Evolutionary conservation across 2,888 invertebrate species (phyloP).

Genomic region (Polia nebulosa): DNA sequence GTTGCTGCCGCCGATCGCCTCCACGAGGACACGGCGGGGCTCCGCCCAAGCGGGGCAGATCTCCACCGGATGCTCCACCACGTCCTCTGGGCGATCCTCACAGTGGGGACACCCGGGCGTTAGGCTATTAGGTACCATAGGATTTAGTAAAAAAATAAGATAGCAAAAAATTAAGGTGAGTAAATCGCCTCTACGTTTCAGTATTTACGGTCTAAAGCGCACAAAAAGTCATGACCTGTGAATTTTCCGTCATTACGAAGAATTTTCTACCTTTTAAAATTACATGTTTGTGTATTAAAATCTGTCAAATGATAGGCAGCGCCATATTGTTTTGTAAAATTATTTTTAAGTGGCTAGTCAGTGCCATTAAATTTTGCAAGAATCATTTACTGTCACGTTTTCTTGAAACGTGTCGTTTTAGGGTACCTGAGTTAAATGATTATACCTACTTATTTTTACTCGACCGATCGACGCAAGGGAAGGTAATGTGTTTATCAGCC

Average conservation of each 20-base stretch:
- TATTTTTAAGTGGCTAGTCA: constrained; percentile 7
- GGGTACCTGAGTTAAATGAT: not conserved
- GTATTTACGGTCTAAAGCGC: not conserved
- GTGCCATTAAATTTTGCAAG: constrained; percentile 24
- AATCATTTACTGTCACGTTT: constrained; percentile 31
- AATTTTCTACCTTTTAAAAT: constrained; percentile 19
- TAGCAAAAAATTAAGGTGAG: not conserved
- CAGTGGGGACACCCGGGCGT: no score
- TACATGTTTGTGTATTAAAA: not conserved
- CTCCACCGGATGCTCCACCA: no score
- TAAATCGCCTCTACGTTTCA: not conserved
- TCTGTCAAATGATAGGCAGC: constrained; percentile 9
- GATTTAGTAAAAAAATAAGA: not conserved
- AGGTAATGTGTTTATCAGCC: no score
- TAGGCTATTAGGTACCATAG: no score
- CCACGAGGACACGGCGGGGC: no score
- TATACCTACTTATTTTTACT: not conserved
- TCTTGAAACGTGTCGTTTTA: constrained; percentile 14
- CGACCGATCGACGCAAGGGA: no score
- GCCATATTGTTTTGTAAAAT: constrained; percentile 13
- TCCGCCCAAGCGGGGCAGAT: no score
- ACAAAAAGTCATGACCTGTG: not conserved
- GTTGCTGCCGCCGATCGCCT: no score
- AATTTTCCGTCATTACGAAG: constrained; percentile 18
- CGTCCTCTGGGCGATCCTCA: no score